phyloP scores from a whole-genome alignment of 2,888 invertebrate species.

The Hedya salicella region DNA sequence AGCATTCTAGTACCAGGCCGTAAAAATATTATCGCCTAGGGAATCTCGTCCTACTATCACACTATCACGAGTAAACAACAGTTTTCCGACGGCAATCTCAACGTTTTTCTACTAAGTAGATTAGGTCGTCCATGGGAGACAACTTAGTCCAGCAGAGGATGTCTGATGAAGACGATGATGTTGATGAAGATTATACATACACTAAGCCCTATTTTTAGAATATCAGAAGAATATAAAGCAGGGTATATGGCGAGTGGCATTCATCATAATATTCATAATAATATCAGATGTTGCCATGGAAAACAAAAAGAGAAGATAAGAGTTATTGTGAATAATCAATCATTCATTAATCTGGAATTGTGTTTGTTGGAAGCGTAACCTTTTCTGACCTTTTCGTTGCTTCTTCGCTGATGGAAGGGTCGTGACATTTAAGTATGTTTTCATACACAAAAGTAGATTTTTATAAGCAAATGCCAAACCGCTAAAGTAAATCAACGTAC shows the following conservation, averaged over 20 bases:
- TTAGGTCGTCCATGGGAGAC: too few relatives aligned
- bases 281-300: not conserved
- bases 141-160: too few relatives aligned
- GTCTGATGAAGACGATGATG: too few relatives aligned
- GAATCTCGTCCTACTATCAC: constrained; percentile 12
- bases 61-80: constrained; percentile 19
- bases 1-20: constrained; percentile 33
- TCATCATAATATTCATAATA: constrained; percentile 5
- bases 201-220: too few relatives aligned
- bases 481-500: not conserved
- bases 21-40: constrained; percentile 38
- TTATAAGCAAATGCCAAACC: constrained; percentile 36
- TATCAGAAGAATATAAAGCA: not conserved
- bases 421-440: constrained; percentile 39
- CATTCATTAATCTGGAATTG: constrained; percentile 23
- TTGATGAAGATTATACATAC: too few relatives aligned
- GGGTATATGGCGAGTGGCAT: not conserved
- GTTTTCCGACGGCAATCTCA: not conserved
- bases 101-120: not conserved
- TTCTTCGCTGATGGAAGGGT: constrained; percentile 22
- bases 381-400: constrained; percentile 28
- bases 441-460: constrained; percentile 23
- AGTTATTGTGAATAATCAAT: constrained; percentile 17
- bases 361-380: constrained; percentile 29
- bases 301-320: constrained; percentile 3